Conservation (phyloP, 64 coral and sea anemone species). For the Montipora cactus region DNA sequence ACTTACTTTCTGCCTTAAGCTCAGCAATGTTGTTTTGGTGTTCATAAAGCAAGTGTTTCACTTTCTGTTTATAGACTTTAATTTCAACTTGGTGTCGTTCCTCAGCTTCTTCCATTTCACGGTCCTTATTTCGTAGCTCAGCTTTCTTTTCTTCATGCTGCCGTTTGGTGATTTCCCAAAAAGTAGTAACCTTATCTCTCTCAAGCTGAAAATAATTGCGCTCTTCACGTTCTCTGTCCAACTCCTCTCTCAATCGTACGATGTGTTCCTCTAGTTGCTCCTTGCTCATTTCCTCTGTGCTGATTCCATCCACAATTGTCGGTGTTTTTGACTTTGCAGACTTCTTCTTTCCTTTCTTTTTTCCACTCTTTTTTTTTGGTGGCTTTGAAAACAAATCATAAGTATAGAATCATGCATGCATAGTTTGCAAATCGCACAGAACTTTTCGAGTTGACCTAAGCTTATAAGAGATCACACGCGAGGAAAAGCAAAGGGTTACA, state of each 20-base stretch:
- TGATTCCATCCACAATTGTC: conserved; percentile 97
- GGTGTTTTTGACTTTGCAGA: conserved; percentile 95
- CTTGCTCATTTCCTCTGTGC: conserved; percentile 98
- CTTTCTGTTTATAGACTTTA: conserved; percentile 99
- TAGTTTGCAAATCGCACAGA: no score
- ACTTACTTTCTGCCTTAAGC: conserved; percentile 96
- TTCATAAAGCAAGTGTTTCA: conserved; percentile 97
- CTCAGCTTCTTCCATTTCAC: conserved; percentile 99
- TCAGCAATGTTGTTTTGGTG: conserved; percentile 99
- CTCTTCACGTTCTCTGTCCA: conserved; percentile 96
- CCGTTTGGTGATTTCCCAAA: conserved; percentile 98
- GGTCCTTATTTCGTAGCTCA: conserved; percentile 95
- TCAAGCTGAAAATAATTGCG: conserved; percentile 98
- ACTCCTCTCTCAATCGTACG: conserved; percentile 88
- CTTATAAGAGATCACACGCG: no score
- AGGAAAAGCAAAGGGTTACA: no score
- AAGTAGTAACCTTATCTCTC: conserved; percentile 97
- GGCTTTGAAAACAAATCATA: conserved; percentile 58
- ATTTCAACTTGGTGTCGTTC: conserved; percentile 99
- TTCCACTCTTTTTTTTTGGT: conserved; percentile 92
- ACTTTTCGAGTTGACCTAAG: no score
- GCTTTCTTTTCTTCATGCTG: conserved; percentile 96
- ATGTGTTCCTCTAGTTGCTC: conserved; percentile 99
- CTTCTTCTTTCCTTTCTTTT: conserved; percentile 95
- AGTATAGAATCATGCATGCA: not conserved